Evolutionary conservation across 1,140 invertebrate species (phyloP), one percentile per base, ranked within the genome.

Genomic region (Aporrectodea caliginosa): DNA sequence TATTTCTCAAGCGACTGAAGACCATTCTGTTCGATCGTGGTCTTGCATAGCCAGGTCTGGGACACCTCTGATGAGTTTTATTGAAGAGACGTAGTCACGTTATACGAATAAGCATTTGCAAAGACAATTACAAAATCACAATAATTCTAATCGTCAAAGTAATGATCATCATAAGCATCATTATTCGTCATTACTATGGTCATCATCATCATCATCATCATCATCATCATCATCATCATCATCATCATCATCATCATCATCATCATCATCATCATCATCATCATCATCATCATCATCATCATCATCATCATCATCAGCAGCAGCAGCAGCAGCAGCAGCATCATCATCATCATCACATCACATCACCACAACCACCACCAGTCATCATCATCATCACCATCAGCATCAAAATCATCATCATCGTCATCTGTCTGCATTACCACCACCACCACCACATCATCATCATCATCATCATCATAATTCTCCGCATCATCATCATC

Each of bases 201-300:
- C 73, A 32, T 75, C 73, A 35, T 75, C 73, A 75, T 75, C 73
- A 75, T 75, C 73, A 75, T 75, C 73, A 75, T 75, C 33, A 75
- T 75, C 33, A 75, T 75, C 73, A 75, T 75, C 73, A 75, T 75
- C 73, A 75, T 75, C 73, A 75, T 75, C 73, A 75, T 75, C 73
- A 75, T 35, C 73, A 75, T 75, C 73, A 75, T 75, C 73, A 35
- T 75, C 73, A 75, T 35, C 73, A 75, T 75, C 73, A 35, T 75
- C 73, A 75, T 75, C 73, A 75, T 75, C 73, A 75, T 75, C 73
- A 32, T 35, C 73, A 75, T 75, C 73, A 72, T 72, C 70, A 72
- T 72, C 73, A 75, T 75, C 33, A 35, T 31, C 29, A 32, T 75
- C 16, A 75, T 14, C 2, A 34, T 32, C 73, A 75, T 16, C 32